Percentiles rank a stretch among this genome's conserved stretches.
phyloP scores from a whole-genome alignment of 2,888 invertebrate species.

The Theretra japonica region DNA sequence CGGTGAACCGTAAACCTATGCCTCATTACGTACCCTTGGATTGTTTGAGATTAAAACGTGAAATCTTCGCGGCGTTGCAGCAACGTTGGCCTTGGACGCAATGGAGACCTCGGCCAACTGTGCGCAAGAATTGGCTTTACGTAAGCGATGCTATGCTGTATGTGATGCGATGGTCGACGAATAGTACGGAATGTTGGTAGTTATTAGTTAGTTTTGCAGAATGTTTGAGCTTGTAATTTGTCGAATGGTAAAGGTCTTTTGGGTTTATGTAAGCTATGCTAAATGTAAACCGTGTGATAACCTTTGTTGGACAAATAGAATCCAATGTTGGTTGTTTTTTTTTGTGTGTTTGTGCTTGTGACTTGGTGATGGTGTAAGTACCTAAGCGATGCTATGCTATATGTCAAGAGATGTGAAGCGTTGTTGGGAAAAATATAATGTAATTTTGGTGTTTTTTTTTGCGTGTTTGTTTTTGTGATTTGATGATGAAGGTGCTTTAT shows the following conservation, averaged over 20 bases:
- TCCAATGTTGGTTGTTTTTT: too few relatives aligned
- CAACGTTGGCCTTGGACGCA: slow-evolving; percentile 28
- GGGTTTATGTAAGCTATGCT: too few relatives aligned
- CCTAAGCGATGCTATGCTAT: too few relatives aligned
- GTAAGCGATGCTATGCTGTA: slow-evolving; percentile 27
- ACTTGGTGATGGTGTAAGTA: not conserved
- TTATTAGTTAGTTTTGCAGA: too few relatives aligned
- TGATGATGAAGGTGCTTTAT: not conserved
- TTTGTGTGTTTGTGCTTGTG: too few relatives aligned
- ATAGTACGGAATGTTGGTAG: too few relatives aligned
- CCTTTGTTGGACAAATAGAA: too few relatives aligned
- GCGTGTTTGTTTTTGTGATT: not conserved
- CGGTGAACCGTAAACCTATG: slow-evolving; percentile 11
- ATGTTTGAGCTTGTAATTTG: too few relatives aligned
- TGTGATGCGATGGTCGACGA: slow-evolving; percentile 5
- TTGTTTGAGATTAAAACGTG: slow-evolving; percentile 26
- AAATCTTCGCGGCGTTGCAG: slow-evolving; percentile 28
- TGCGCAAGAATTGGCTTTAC: slow-evolving; percentile 28
- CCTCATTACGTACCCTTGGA: slow-evolving; percentile 24
- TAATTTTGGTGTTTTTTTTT: not conserved
- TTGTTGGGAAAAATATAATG: not conserved
- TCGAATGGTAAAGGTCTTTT: too few relatives aligned
- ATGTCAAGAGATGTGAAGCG: not conserved
- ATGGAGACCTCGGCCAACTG: slow-evolving; percentile 11
- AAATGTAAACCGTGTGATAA: too few relatives aligned